These are phyloP conservation scores for Hydrotaea diabolus DNA, from an alignment of 2,888 invertebrate genomes.

Conservation along the genomic window DNA sequence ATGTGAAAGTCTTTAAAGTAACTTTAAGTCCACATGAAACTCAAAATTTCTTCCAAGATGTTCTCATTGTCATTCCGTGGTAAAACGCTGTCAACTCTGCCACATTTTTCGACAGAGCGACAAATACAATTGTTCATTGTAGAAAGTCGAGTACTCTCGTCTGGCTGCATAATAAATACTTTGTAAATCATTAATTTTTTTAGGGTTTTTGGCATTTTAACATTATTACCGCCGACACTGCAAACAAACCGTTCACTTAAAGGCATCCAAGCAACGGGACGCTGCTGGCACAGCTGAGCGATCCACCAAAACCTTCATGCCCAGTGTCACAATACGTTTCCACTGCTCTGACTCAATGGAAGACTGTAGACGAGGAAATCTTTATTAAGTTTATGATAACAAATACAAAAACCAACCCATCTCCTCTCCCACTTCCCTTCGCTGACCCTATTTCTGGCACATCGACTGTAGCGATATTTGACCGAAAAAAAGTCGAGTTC, in stretches of 20 bases:
- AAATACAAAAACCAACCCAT: not conserved
- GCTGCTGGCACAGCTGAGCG: too few species aligned
- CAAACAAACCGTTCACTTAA: not conserved
- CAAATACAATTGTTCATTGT: not conserved
- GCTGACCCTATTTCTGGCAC: too few species aligned
- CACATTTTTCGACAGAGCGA: not conserved
- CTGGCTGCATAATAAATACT: not conserved
- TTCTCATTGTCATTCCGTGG: too few species aligned
- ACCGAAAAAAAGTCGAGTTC: not conserved
- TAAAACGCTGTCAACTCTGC: too few species aligned
- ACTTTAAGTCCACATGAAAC: too few species aligned
- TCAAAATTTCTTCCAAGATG: too few species aligned
- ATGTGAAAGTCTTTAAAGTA: too few species aligned
- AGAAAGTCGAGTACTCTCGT: not conserved
- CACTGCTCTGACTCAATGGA: not conserved
- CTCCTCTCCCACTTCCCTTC: not conserved
- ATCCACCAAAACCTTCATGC: not conserved
- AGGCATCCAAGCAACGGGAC: not conserved
- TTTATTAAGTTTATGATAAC: not conserved
- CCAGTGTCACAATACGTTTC: not conserved
- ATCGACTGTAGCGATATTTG: too few species aligned
- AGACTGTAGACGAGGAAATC: not conserved
- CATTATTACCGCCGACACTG: constrained; percentile 49
- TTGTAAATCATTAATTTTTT: constrained; percentile 41
- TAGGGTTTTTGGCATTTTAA: constrained; percentile 58